Evolutionary conservation across 1,140 invertebrate genomes (phyloP), one percentile per base, ranked within the genome.

Genomic region (Monochamus saltuarius): DNA sequence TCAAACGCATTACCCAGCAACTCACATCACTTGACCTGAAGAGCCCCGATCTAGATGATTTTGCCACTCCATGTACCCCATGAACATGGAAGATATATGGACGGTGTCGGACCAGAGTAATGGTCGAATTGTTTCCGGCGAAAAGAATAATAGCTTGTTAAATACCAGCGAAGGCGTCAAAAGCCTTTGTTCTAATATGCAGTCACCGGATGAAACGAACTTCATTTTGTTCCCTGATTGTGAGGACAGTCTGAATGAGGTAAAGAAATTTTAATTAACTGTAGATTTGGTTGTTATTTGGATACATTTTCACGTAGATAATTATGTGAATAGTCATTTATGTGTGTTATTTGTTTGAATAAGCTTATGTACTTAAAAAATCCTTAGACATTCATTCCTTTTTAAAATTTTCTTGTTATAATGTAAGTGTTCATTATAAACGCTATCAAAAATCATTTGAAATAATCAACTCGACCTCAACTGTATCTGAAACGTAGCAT

Each of bases 1-100:
- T 90, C 71, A 84, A 88, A 69, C 82, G 88, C 34, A 86, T 91
- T 1, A 90, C 89, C 0, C 88, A 91, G 64, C 88, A 90, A 68
- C 71, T 91, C 0, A 86, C 84, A 40, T 80, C 83, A 38, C 81
- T 87, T 39, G 88, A 90, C 61, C 65, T 87, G 2, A 84, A 83
- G 59, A 88, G 83, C 51, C 87, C 88, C 0, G 88, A 90, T 65
- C 77, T 86, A 47, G 86, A 89, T 61, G 87, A 88, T 66, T 86
- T 88, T 70, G 85, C 83, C 22, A 90, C 82, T 42, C 88, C 82
- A 10, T 87, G 83, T 67, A 88, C 83, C 56, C 78, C 53, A 83
- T 71, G 72, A 85, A 75, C 59, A 81, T 81, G 51, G 83, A 79
- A 34, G 82, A 84, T 65, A 75, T 85, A 1, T 86, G 84, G 84